phyloP scores from a whole-genome alignment of 2,888 invertebrate species.

The Drosophila lacicola region DNA sequence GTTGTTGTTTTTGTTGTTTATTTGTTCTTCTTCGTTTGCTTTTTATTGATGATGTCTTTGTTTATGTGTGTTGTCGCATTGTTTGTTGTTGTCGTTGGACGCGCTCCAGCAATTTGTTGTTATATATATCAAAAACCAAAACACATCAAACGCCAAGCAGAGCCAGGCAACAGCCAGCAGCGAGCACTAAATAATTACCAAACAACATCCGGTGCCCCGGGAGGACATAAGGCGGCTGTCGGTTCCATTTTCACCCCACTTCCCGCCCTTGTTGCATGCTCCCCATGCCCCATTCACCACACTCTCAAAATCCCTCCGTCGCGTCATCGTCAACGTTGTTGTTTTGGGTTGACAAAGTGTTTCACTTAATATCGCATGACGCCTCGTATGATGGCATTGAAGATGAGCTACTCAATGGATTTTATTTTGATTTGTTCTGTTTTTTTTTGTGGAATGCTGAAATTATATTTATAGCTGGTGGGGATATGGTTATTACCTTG shows the following conservation, averaged over 20 bases:
- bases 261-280: constrained; percentile 3
- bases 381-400: constrained; percentile 65
- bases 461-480: constrained; percentile 49
- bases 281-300: not conserved
- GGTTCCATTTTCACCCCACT: constrained; percentile 10
- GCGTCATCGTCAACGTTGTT: constrained; percentile 28
- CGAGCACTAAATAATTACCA: constrained; percentile 77
- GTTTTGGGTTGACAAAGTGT: constrained; percentile 81
- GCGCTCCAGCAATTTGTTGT: constrained; percentile 80
- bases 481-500: constrained; percentile 39
- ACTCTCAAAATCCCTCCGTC: constrained; percentile 6
- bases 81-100: constrained; percentile 71
- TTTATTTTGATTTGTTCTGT: constrained; percentile 14
- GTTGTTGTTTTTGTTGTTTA: constrained; percentile 48
- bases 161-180: constrained; percentile 45
- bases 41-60: constrained; percentile 80
- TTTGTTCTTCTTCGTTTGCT: constrained; percentile 60
- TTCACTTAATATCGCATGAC: constrained; percentile 82
- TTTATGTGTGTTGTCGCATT: constrained; percentile 77
- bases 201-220: constrained; percentile 76
- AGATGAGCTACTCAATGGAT: constrained; percentile 62
- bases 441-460: constrained; percentile 27
- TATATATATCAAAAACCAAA: constrained; percentile 69
- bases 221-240: constrained; percentile 69
- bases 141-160: constrained; percentile 71